phyloP scores from a whole-genome alignment of 2,113 vertebrate genomes.

The Corythoichthys haematopterus region DNA sequence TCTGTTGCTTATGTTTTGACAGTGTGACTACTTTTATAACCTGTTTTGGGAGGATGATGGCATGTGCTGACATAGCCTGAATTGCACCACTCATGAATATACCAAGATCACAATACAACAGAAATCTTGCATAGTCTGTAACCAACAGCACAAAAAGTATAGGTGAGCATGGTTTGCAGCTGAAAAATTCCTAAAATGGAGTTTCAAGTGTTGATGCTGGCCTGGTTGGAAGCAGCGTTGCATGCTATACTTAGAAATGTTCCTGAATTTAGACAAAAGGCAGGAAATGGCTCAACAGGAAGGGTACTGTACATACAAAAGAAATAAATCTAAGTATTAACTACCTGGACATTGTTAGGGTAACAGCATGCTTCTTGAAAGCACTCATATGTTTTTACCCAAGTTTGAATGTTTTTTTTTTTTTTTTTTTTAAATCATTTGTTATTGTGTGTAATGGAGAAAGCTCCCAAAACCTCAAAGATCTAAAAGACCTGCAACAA shows the following conservation, averaged over 20 bases:
- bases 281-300: constrained; percentile 23
- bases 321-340: constrained; percentile 7
- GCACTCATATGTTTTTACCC: too few relatives aligned
- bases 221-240: constrained; percentile 10
- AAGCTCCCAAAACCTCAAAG: too few relatives aligned
- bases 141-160: neutral
- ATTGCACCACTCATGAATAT: too few relatives aligned
- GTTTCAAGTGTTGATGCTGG: constrained; percentile 1
- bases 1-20: too few relatives aligned
- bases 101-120: too few relatives aligned
- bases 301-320: neutral
- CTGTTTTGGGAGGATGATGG: too few relatives aligned
- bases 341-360: neutral
- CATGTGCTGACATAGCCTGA: too few relatives aligned
- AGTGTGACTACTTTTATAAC: too few relatives aligned
- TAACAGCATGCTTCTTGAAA: neutral
- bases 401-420: too few relatives aligned
- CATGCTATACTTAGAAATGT: constrained; percentile 1
- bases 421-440: too few relatives aligned
- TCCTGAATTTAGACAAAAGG: constrained; percentile 4
- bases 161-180: neutral
- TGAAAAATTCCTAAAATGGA: neutral
- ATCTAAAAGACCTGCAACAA: too few relatives aligned
- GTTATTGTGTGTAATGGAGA: too few relatives aligned
- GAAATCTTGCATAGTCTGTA: neutral